Percentiles rank a stretch among this genome's conserved stretches.
Conservation (phyloP, 2,797 vertebrate genomes). For the Acrossocheilus wenchowensis region DNA sequence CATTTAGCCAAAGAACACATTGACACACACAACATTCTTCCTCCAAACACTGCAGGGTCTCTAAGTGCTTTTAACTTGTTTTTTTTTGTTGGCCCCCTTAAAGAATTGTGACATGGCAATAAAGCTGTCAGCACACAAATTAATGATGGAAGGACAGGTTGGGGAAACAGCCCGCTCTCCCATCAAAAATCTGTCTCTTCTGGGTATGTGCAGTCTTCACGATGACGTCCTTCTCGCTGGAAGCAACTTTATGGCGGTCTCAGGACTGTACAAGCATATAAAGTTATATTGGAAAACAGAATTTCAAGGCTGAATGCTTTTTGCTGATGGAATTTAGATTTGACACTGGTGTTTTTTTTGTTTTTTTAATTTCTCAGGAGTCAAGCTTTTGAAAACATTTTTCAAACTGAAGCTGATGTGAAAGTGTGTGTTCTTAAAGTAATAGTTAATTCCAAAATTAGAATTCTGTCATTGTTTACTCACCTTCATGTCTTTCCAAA, state of each 20-base stretch:
- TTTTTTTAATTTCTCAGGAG: neutral
- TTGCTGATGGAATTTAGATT: conserved; percentile 26
- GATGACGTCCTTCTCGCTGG: neutral
- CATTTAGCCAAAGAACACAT: neutral
- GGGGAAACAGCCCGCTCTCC: conserved; percentile 57
- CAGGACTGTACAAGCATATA: conserved; percentile 34
- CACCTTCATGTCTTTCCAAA: neutral
- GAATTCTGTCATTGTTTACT: neutral
- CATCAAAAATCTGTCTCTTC: neutral
- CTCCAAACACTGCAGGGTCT: conserved; percentile 59
- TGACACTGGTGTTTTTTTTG: neutral
- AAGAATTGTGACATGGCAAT: conserved; percentile 70
- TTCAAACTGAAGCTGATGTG: neutral
- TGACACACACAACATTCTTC: conserved; percentile 15
- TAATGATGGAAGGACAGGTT: conserved; percentile 66
- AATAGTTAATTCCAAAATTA: neutral
- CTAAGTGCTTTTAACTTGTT: conserved; percentile 60
- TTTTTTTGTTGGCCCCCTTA: conserved; percentile 66
- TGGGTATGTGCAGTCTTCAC: neutral
- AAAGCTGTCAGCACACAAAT: conserved; percentile 72
- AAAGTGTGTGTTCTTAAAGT: neutral
- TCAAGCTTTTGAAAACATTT: neutral
- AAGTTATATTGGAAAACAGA: conserved; percentile 25
- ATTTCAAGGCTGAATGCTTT: conserved; percentile 38
- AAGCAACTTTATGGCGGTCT: conserved; percentile 24